Base-by-base conservation (phyloP, 2,888 invertebrate species). In the Hirudinaria manillensis region DNA sequence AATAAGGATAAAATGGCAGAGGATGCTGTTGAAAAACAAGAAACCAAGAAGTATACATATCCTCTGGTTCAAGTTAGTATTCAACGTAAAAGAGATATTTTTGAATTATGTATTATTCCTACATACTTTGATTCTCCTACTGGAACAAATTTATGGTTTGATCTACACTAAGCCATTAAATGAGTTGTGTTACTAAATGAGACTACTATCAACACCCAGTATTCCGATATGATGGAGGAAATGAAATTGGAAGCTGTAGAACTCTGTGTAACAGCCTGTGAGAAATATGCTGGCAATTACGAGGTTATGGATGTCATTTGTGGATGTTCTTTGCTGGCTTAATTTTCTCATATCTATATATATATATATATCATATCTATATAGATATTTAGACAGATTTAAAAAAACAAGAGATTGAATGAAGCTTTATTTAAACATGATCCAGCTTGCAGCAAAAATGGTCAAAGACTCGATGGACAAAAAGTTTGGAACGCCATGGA, bases 401-500 rank as follows among this genome's bases (percentile, higher is more conserved):
- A 38, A 51, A 45, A n/a, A 70, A 13, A 38, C 10, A n/a, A 34
- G 21, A 38, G 13, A 6, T 1, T 24, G 24, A 38, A n/a, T 29
- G 21, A 70, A 38, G 21, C 45, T 24, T 70, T 45, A 16, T 32
- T 55, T 32, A 72, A 72, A n/a, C 55, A n/a, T 6, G 53, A 76
- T 72, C 82, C 89, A 94, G 90, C 88, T 89, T 80, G 95, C 95
- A 0, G 94, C 97, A n/a, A 90, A 89, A 80, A 90, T 92, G 89
- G 93, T 97, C 75, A 97, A 97, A 86, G 95, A 97, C 82, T 89
- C 90, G 68, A 90, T 97, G 91, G 97, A 97, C 86, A 94, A 94
- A 86, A 94, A 93, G 85, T 95, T 93, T 85, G 96, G 96, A 3
- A 91, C 93, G 0, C 91, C 93, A 77, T 96, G 95, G 90, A 93